Evolutionary conservation across 2,797 vertebrate genomes (phyloP).

Genomic region (Streptopelia turtur): DNA sequence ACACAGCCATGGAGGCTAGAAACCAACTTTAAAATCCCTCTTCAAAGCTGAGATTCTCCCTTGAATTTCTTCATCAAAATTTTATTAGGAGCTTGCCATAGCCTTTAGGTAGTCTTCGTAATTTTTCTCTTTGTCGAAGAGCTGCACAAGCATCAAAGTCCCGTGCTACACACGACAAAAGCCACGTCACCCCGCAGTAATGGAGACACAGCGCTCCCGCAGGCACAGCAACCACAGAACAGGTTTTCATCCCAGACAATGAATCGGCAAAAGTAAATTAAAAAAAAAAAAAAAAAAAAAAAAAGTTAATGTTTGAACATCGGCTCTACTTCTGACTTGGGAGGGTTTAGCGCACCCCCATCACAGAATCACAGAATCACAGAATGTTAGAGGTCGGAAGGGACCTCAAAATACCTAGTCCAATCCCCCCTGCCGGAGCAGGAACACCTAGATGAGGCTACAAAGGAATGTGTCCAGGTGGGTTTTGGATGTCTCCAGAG

Average conservation of each 20-base stretch:
- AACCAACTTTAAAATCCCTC: not conserved
- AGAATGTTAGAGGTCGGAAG: no score
- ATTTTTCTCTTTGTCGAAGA: not conserved
- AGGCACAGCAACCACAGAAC: rapidly evolving
- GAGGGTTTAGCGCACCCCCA: rapidly evolving
- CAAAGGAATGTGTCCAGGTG: no score
- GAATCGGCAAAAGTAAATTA: not conserved
- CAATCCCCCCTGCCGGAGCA: no score
- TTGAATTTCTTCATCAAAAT: not conserved
- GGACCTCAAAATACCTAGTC: no score
- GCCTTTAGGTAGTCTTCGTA: not conserved
- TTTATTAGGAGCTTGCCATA: not conserved
- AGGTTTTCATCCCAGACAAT: not conserved
- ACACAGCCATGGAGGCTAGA: not conserved
- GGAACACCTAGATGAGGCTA: no score
- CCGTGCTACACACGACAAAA: rapidly evolving
- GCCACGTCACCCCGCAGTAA: rapidly evolving
- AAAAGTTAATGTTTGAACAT: not conserved
- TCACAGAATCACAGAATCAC: no score
- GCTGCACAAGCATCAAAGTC: not conserved
- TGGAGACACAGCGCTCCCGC: rapidly evolving
- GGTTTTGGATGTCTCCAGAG: no score
- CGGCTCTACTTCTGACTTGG: rapidly evolving
- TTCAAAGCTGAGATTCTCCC: not conserved
- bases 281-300: no score